A percentile compares a stretch with the other conserved stretches of the same genome.
Evolutionary conservation across 1,140 invertebrate genomes (phyloP).

Genomic region (Adelges cooleyi): DNA sequence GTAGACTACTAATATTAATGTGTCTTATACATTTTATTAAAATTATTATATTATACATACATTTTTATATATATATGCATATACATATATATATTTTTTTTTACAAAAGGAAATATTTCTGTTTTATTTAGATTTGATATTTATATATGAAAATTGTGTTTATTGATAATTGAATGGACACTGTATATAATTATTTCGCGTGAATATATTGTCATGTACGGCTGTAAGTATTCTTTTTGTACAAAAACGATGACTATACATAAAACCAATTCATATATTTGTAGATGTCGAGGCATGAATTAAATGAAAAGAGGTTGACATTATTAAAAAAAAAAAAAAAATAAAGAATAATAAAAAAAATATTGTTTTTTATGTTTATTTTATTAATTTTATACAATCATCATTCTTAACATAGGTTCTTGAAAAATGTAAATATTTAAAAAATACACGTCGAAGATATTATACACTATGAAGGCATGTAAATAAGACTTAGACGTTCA

Average conservation of each 20-base stretch:
- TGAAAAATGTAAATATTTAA: no score
- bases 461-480: no score
- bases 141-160: slow-evolving; percentile 21
- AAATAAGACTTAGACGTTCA: no score
- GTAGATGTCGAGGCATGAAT: slow-evolving; percentile 27
- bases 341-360: background rate
- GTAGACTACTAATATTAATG: slow-evolving; percentile 19
- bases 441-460: no score
- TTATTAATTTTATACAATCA: no score
- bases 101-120: slow-evolving; percentile 13
- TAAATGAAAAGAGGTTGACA: slow-evolving; percentile 20
- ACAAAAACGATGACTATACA: slow-evolving; percentile 26
- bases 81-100: no score
- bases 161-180: slow-evolving; percentile 7
- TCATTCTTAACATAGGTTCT: no score
- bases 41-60: no score
- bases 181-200: slow-evolving; percentile 14
- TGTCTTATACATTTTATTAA: no score
- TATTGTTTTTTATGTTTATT: no score
- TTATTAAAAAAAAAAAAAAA: slow-evolving; percentile 17
- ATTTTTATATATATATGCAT: no score
- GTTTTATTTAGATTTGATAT: slow-evolving; percentile 19
- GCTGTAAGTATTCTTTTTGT: slow-evolving; percentile 21
- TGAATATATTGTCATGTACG: slow-evolving; percentile 26
- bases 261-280: slow-evolving; percentile 26